Conservation (phyloP, 2,888 invertebrate genomes). For the Luperina testacea region DNA sequence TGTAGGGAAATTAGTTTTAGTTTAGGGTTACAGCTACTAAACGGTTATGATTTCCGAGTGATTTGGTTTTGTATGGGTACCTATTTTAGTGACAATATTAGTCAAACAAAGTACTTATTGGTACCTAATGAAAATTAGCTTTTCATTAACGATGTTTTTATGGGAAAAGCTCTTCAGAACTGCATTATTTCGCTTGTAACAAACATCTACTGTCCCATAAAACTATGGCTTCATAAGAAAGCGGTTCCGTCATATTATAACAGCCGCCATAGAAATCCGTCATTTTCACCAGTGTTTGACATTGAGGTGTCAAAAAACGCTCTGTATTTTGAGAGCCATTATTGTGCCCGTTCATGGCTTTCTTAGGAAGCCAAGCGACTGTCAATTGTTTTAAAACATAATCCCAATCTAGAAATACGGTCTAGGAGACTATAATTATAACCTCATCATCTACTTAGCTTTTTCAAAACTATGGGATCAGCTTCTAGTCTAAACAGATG, state of each 20-base stretch:
- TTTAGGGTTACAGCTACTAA: conserved; percentile 49
- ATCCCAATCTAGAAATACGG: neutral
- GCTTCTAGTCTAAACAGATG: too few relatives aligned
- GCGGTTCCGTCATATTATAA: neutral
- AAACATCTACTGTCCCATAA: neutral
- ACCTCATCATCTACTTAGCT: too few relatives aligned
- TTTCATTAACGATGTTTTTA: neutral
- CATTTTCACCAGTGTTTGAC: neutral
- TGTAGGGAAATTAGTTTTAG: conserved; percentile 64
- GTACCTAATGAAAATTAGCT: neutral
- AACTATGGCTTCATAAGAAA: neutral
- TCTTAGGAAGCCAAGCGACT: neutral
- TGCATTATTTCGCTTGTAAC: neutral
- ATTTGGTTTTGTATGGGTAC: conserved; percentile 39
- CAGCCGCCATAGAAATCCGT: neutral
- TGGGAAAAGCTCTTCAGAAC: neutral
- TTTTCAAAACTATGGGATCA: too few relatives aligned
- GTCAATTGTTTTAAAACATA: neutral
- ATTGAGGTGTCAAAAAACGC: neutral
- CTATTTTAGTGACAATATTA: neutral
- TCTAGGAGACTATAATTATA: neutral
- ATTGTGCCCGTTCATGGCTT: too few relatives aligned
- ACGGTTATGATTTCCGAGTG: conserved; percentile 53
- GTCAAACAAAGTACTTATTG: neutral
- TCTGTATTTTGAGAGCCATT: neutral